Conservation (phyloP, 2,797 vertebrate genomes). For the Pelodytes ibericus region DNA sequence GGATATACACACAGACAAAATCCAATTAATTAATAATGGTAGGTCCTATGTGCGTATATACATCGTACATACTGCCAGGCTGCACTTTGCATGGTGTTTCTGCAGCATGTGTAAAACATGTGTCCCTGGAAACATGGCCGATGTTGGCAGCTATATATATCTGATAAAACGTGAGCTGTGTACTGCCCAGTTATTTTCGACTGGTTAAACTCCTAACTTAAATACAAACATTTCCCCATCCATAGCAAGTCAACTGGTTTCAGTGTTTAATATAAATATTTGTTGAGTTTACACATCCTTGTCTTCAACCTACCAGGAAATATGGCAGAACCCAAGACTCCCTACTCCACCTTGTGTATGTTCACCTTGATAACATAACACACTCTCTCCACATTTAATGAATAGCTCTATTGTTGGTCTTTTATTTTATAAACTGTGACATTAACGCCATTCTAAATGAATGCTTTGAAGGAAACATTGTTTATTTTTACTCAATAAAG, state of each 20-base stretch:
- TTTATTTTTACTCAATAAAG: background rate
- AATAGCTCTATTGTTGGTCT: constrained; percentile 27
- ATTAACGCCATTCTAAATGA: background rate
- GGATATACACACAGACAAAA: no score
- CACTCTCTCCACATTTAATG: background rate
- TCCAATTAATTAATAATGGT: no score
- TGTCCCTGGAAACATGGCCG: no score
- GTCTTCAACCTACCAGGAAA: background rate
- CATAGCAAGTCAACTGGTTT: constrained; percentile 8
- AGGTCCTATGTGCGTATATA: no score
- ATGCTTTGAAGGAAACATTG: background rate
- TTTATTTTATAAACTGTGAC: background rate
- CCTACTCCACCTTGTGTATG: background rate
- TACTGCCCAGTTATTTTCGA: no score
- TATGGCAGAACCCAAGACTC: background rate
- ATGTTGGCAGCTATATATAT: no score
- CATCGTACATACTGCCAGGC: no score
- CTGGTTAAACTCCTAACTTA: background rate
- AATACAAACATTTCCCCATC: constrained; percentile 4
- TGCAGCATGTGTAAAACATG: no score
- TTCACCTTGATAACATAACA: background rate
- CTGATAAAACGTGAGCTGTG: no score
- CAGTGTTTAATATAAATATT: constrained; percentile 39
- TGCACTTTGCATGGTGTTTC: no score
- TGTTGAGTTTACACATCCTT: background rate